A percentile compares a stretch with the other conserved stretches of the same genome.
phyloP scores from a whole-genome alignment of 1,140 invertebrate species.

The Cyrtorhinus lividipennis region DNA sequence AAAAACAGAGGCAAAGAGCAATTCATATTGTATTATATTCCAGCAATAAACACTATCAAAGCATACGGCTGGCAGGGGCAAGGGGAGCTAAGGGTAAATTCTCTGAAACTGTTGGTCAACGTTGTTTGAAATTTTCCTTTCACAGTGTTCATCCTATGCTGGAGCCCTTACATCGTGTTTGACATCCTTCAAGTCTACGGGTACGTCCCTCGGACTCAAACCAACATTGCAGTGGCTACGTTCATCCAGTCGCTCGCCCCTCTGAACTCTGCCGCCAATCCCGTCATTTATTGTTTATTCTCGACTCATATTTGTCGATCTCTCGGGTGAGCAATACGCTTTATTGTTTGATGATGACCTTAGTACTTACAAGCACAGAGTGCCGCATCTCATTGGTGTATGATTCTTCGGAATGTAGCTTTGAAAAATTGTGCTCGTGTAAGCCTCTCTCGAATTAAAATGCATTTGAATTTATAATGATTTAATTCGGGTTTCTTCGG shows the following conservation, averaged over 20 bases:
- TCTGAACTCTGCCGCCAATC: conserved; percentile 85
- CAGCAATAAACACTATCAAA: too few relatives aligned
- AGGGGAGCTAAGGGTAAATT: too few relatives aligned
- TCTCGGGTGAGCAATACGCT: conserved; percentile 10
- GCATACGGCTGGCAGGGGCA: too few relatives aligned
- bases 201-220: conserved; percentile 61
- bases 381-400: too few relatives aligned
- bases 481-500: too few relatives aligned
- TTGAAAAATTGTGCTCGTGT: too few relatives aligned
- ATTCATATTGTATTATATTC: too few relatives aligned
- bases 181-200: conserved; percentile 84
- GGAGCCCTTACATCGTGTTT: conserved; percentile 90
- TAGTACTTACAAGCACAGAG: background rate
- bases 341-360: background rate
- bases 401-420: too few relatives aligned
- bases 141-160: conserved; percentile 84
- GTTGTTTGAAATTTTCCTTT: conserved; percentile 28
- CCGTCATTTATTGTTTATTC: conserved; percentile 88
- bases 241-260: conserved; percentile 85
- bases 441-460: too few relatives aligned
- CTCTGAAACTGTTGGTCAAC: too few relatives aligned
- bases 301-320: conserved; percentile 16
- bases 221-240: conserved; percentile 65
- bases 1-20: too few relatives aligned
- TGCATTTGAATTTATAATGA: too few relatives aligned